Base-by-base conservation (phyloP, 2,113 vertebrate species). In the Eublepharis macularius region DNA sequence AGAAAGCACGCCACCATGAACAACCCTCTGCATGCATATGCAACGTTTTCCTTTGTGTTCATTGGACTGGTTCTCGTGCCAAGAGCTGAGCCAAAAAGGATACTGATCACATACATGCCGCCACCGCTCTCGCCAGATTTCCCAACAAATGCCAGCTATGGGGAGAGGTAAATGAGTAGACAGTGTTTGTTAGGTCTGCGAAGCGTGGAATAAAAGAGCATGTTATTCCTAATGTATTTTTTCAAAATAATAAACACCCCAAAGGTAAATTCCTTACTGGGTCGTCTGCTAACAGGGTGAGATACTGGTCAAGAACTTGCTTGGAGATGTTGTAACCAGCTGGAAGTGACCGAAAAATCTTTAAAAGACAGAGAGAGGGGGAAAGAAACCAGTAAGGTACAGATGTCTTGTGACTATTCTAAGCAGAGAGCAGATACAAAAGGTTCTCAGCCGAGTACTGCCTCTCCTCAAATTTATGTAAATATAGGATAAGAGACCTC, bases 71-170 rank as follows among this genome's bases (percentile, higher is more conserved):
- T 24, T 13, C 51, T 63, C 3, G 1, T 24, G 39, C n/a, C 60
- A 7, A 17, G 19, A 29, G 19, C 2, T 43, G 1, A 5, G 13
- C 3, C 4, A 1, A 57, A 83, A 97, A 98, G 97, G 98, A 99
- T 99, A 99, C 98, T 98, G 96, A 99, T 97, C 0, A 97, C 97
- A 49, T 94, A 99, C 96, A 97, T 98, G 41, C 98, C 98, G 70
- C 98, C 98, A 0, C 98, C 98, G 1, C 98, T 99, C 92, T 99
- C 99, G 1, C 98, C 98, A 0, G 97, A 95, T 87, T 97, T 98
- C 4, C 98, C 98, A 84, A 99, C 98, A 7, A 99, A 99, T 90
- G 99, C 97, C 86, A 99, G 96, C 98, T 99, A 77, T 4, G 3
- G 57, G 87, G 68, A 87, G 14, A 19, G 60, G 39, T 45, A 70